phyloP scores from a whole-genome alignment of 2,888 invertebrate species.

The Pteria penguin region DNA sequence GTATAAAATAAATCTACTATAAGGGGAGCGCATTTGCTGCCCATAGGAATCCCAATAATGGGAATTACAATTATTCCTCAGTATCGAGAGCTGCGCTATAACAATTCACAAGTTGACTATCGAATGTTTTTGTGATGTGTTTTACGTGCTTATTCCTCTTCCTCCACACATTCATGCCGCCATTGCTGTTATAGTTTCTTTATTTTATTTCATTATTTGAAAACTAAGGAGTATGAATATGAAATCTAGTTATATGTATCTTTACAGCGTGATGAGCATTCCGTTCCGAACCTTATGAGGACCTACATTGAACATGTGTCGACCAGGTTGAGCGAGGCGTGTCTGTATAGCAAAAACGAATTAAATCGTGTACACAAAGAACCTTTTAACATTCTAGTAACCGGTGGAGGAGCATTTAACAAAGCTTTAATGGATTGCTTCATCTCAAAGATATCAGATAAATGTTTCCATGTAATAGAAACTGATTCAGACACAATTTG shows the following conservation, averaged over 20 bases:
- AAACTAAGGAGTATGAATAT: no score
- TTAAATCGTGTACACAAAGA: neutral
- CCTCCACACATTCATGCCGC: neutral
- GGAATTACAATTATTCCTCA: no score
- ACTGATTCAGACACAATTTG: constrained; percentile 69
- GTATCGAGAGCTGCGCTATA: no score
- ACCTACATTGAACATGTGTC: constrained; percentile 73
- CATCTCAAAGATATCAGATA: constrained; percentile 50
- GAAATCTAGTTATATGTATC: no score
- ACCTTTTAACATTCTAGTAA: constrained; percentile 59
- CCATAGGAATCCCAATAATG: no score
- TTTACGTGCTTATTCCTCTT: neutral
- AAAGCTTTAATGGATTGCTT: constrained; percentile 63
- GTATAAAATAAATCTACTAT: no score
- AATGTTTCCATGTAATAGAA: constrained; percentile 54
- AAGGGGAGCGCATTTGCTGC: no score
- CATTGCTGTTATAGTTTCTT: neutral
- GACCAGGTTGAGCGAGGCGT: constrained; percentile 59
- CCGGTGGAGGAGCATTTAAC: constrained; percentile 77
- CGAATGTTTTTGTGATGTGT: no score
- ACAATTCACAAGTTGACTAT: no score
- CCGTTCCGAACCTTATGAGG: constrained; percentile 65
- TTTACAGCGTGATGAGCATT: no score
- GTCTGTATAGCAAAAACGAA: constrained; percentile 37
- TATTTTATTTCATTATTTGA: neutral